Percentiles rank a stretch among this genome's conserved stretches.
Conservation (phyloP, 2,888 invertebrate genomes). For the Eilema depressum region DNA sequence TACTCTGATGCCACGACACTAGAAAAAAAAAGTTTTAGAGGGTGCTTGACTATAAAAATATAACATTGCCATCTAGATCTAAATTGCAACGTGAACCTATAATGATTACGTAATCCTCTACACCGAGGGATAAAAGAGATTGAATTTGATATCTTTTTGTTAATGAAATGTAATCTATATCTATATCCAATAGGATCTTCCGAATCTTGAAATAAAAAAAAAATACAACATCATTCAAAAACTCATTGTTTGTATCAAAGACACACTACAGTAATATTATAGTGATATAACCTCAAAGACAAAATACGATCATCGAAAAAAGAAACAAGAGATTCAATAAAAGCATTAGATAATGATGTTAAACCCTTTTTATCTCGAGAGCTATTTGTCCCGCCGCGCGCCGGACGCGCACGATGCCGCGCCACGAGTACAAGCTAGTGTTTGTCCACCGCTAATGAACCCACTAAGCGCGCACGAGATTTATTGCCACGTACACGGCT, state of each 20-base stretch:
- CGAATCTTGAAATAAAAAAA: no score
- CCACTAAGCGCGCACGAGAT: constrained; percentile 27
- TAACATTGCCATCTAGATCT: no score
- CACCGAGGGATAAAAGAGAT: no score
- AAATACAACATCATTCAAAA: no score
- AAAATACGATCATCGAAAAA: not conserved
- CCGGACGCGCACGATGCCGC: constrained; percentile 6
- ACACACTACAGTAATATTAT: not conserved
- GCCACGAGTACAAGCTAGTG: constrained; percentile 19
- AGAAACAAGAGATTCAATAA: constrained; percentile 27
- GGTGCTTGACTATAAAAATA: no score
- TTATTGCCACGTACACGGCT: constrained; percentile 30
- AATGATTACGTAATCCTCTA: no score
- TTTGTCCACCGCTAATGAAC: constrained; percentile 35
- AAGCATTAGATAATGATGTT: constrained; percentile 29
- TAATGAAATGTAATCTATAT: no score
- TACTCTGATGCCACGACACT: no score
- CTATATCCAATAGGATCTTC: no score
- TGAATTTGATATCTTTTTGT: no score
- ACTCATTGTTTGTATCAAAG: not conserved
- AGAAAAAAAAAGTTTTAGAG: no score
- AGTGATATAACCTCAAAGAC: constrained; percentile 13
- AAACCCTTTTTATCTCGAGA: constrained; percentile 35
- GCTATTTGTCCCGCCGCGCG: constrained; percentile 24
- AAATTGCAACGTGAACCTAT: no score